Evolutionary conservation across 2,888 invertebrate genomes (phyloP), one percentile per base, ranked within the genome.

Genomic region (Campopleginae sp.): DNA sequence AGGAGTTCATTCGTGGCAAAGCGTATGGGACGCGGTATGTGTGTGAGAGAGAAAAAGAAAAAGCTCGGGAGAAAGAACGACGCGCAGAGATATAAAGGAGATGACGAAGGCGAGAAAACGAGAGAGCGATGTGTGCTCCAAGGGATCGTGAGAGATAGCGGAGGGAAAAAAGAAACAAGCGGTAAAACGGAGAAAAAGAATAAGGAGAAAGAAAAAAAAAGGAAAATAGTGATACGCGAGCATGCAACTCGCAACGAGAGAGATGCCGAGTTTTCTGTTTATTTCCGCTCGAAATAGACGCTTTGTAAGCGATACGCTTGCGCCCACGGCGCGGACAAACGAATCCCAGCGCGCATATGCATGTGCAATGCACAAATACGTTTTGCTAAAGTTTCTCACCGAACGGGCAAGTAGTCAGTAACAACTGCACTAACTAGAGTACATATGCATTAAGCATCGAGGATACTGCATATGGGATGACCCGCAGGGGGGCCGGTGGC

Each of bases 221-320:
- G 58, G 48, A 80, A 74, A 65, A 74, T 74, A 79, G 79, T 80
- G 84, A 63, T 77, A 72, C 51, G 78, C 38, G 42, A 74, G 70
- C 81, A 65, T 74, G 84, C 71, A 82, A 81, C 80, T 76, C 72
- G 74, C 70, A 80, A 72, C 48, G 72, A 66, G 61, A 51, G 61
- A 66, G 71, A 76, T 65, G 72, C 75, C 51, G 79, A 80, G 66
- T 75, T 82, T 79, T 84, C 77, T 88, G 89, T 90, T 89, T 89
- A 87, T 88, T 88, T 88, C 88, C 70, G 88, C 88, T 88, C 84
- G 83, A 89, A 90, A 90, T 90, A 90, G 90, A 90, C 86, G 88
- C 89, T 89, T 89, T 88, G 87, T 86, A 87, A 89, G 87, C 86
- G 87, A 87, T 88, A 87, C 85, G 83, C 76, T 84, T 61, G 74